Evolutionary conservation across 2,113 vertebrate genomes (phyloP).

Genomic region (Xenopus borealis): DNA sequence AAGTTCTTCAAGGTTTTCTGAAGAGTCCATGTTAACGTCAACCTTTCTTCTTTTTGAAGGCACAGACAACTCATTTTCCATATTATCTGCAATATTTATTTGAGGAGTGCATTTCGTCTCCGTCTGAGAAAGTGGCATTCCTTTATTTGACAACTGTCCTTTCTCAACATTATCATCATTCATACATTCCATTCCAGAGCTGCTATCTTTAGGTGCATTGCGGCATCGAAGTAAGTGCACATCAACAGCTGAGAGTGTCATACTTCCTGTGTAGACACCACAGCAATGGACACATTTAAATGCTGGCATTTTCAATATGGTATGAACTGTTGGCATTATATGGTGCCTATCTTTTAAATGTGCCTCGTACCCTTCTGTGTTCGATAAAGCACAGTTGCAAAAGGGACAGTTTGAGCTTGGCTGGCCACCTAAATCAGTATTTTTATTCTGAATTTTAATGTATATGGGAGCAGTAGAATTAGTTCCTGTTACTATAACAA

Average conservation of each 20-base stretch:
- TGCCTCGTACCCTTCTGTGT: conserved; percentile 70
- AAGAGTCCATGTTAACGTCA: conserved; percentile 57
- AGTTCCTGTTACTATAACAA: conserved; percentile 79
- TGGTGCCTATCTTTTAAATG: conserved; percentile 90
- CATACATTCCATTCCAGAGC: conserved; percentile 54
- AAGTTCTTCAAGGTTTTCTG: conserved; percentile 52
- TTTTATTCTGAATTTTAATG: conserved; percentile 79
- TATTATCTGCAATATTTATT: not conserved
- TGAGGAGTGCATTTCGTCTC: conserved; percentile 53
- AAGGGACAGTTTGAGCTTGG: conserved; percentile 80
- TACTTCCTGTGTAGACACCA: conserved; percentile 91
- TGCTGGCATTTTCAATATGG: conserved; percentile 85
- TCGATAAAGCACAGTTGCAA: conserved; percentile 76
- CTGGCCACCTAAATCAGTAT: conserved; percentile 49
- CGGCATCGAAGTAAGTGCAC: conserved; percentile 87
- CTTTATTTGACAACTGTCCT: too few species aligned
- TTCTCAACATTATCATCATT: too few species aligned
- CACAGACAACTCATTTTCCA: conserved; percentile 50
- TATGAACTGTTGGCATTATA: conserved; percentile 89
- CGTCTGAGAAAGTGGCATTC: conserved; percentile 55
- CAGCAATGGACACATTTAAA: conserved; percentile 97
- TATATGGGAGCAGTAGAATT: conserved; percentile 73
- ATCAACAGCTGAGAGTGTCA: conserved; percentile 86
- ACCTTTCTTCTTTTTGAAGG: conserved; percentile 72
- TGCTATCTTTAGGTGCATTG: conserved; percentile 81